A percentile compares a stretch with the other conserved stretches of the same genome.
Conservation (phyloP, 2,113 vertebrate species). For the Ivindomyrus marchei region DNA sequence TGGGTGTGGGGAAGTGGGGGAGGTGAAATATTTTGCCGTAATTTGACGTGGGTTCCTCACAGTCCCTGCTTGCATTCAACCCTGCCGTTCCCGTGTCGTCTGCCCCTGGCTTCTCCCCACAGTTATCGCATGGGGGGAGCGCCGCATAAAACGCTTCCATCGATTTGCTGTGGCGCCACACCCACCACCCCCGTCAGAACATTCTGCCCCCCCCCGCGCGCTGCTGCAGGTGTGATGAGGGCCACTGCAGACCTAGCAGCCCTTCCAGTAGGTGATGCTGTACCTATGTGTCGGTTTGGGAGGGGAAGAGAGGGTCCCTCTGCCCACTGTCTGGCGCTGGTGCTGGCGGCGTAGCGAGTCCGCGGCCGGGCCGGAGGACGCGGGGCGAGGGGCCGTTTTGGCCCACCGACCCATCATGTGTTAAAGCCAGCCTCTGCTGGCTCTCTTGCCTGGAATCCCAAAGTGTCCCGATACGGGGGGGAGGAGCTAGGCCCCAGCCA, state of each 20-base stretch:
- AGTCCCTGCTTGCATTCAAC: neutral
- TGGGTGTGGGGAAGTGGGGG: no score
- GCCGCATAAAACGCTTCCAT: neutral
- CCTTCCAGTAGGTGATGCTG: neutral
- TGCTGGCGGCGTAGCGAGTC: neutral
- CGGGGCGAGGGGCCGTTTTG: neutral
- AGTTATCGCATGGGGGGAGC: slow-evolving; percentile 25
- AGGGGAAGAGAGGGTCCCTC: neutral
- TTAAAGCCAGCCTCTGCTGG: neutral
- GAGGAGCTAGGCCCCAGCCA: neutral
- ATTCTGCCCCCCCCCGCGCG: neutral
- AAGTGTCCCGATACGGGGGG: neutral
- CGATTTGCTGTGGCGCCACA: neutral
- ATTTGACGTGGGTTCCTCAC: slow-evolving; percentile 14
- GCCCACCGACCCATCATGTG: neutral
- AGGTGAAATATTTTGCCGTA: slow-evolving; percentile 20
- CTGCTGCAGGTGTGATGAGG: neutral
- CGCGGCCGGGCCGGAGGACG: neutral
- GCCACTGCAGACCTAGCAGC: neutral
- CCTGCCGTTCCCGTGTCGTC: neutral
- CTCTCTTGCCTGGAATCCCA: neutral
- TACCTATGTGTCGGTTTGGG: neutral
- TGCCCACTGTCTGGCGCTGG: neutral
- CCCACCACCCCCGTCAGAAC: neutral
- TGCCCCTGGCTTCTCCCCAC: neutral